Evolutionary conservation across 1,140 invertebrate genomes (phyloP).

Genomic region (Hestina assimilis): DNA sequence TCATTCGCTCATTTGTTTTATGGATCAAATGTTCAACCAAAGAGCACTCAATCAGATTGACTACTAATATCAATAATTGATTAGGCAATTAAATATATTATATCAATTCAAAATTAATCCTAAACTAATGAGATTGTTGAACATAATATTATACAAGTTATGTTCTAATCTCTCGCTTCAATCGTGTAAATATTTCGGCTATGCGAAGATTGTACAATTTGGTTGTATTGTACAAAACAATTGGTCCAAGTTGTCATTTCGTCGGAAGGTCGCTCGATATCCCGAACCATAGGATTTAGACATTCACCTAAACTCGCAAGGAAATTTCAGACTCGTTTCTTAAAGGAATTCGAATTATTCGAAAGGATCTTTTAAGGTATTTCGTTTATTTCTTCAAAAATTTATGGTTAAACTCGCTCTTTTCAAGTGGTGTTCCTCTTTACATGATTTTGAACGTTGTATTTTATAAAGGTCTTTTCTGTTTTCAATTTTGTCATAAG

Average conservation of each 20-base stretch:
- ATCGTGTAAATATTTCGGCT: conserved; percentile 56
- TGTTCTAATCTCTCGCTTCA: conserved; percentile 39
- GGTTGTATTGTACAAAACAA: conserved; percentile 54
- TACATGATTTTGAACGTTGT: conserved; percentile 33
- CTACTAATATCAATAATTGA: neutral
- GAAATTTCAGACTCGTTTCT: conserved; percentile 40
- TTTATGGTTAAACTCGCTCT: conserved; percentile 33
- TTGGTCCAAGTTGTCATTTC: conserved; percentile 51
- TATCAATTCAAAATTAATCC: neutral
- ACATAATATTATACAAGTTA: conserved; percentile 26
- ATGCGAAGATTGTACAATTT: conserved; percentile 52
- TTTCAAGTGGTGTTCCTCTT: conserved; percentile 27
- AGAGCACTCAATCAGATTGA: neutral
- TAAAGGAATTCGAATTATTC: conserved; percentile 35
- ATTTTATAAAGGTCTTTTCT: conserved; percentile 43
- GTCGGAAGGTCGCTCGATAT: conserved; percentile 33
- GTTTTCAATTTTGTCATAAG: conserved; percentile 49
- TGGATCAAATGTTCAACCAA: no score
- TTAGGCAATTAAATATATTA: neutral
- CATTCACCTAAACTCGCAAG: conserved; percentile 41
- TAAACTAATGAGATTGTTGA: conserved; percentile 18
- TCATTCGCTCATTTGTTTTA: no score
- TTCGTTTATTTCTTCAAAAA: conserved; percentile 37
- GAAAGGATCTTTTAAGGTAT: conserved; percentile 25
- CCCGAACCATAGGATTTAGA: conserved; percentile 39